Evolutionary conservation across 2,113 vertebrate species (phyloP).

Genomic region (Lynx canadensis): DNA sequence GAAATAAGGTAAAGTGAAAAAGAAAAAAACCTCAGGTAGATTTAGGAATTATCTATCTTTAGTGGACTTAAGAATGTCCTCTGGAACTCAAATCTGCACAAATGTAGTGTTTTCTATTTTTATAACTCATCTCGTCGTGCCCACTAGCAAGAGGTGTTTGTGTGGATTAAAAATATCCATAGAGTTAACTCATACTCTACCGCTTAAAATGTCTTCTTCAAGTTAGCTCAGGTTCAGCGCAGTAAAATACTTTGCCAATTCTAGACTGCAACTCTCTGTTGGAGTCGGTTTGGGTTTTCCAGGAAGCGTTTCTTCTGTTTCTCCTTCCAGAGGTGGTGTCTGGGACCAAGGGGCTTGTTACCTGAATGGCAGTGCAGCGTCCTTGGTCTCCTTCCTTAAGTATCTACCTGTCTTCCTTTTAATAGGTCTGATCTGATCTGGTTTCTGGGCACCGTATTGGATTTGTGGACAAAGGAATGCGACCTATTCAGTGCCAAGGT

Average conservation of each 20-base stretch:
- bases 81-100: not conserved
- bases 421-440: not conserved
- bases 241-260: not conserved
- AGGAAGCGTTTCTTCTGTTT: not conserved
- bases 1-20: not conserved
- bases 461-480: not conserved
- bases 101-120: not conserved
- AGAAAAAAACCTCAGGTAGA: not conserved
- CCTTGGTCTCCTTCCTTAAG: not conserved
- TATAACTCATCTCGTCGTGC: not conserved
- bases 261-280: not conserved
- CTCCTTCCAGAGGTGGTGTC: not conserved
- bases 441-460: not conserved
- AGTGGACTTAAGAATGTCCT: not conserved
- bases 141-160: not conserved
- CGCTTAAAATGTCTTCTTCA: not conserved
- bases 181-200: not conserved
- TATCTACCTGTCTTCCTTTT: not conserved
- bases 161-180: not conserved
- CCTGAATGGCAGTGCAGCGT: not conserved
- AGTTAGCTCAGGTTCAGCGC: not conserved
- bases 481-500: not conserved
- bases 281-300: not conserved
- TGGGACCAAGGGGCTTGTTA: not conserved
- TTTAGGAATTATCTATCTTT: not conserved